Evolutionary conservation across 1,140 invertebrate species (phyloP).

Genomic region (Lepidurus arcticus): DNA sequence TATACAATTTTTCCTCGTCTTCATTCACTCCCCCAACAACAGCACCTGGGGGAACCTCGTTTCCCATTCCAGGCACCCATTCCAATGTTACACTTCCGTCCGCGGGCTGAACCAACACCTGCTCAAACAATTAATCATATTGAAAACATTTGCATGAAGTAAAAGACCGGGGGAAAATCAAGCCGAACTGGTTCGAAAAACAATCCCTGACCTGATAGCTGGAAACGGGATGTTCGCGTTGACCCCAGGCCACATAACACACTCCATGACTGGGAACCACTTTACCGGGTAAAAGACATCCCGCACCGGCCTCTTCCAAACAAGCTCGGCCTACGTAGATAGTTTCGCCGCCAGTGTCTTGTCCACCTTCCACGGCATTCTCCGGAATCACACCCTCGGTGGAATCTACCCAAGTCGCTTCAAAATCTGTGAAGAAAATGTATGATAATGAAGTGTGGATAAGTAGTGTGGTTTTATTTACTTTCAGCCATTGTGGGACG

Average conservation of each 20-base stretch:
- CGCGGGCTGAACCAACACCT: not conserved
- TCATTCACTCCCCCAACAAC: not conserved
- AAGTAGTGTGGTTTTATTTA: not conserved
- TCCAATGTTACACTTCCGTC: not conserved
- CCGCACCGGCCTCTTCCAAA: not conserved
- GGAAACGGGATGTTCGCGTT: not conserved
- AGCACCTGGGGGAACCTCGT: not conserved
- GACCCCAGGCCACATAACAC: not conserved
- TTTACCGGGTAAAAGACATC: not conserved
- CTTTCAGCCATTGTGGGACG: not conserved
- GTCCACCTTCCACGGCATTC: slow-evolving; percentile 63
- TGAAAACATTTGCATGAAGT: too few relatives aligned
- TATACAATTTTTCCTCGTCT: not conserved
- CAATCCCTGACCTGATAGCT: not conserved
- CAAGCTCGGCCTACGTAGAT: slow-evolving; percentile 56
- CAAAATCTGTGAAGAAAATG: not conserved
- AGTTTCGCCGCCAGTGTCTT: slow-evolving; percentile 64
- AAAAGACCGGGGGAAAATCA: too few relatives aligned
- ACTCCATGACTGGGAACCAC: slow-evolving; percentile 12
- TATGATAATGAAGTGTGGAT: not conserved
- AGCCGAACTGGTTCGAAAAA: not conserved
- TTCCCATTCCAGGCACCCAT: not conserved
- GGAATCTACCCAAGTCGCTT: slow-evolving; percentile 58
- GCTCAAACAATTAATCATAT: not conserved
- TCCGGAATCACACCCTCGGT: slow-evolving; percentile 60